phyloP scores from a whole-genome alignment of 92 coral and sea anemone species.

The Phenganax subtilis region DNA sequence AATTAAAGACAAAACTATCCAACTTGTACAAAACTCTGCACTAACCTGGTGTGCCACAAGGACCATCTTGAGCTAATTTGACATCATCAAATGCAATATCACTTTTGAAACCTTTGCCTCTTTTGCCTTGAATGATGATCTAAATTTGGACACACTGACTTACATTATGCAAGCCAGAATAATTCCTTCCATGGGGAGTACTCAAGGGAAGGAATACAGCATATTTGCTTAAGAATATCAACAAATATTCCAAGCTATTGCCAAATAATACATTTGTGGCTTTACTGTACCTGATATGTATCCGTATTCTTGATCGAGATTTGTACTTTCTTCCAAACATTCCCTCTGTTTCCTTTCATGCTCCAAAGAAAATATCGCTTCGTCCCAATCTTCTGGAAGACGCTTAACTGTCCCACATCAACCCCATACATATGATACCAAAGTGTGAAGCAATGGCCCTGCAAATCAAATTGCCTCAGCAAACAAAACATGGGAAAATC shows the following conservation, averaged over 20 bases:
- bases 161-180: not conserved
- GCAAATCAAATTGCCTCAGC: no score
- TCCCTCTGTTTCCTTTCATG: slow-evolving; percentile 63
- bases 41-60: slow-evolving; percentile 74
- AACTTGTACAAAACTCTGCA: not conserved
- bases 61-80: slow-evolving; percentile 50
- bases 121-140: slow-evolving; percentile 74
- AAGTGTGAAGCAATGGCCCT: slow-evolving; percentile 74
- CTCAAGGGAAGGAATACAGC: no score
- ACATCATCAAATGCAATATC: slow-evolving; percentile 88
- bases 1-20: not conserved
- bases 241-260: no score
- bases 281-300: slow-evolving; percentile 54
- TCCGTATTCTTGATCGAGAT: slow-evolving; percentile 50
- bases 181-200: no score
- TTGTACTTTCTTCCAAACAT: slow-evolving; percentile 74
- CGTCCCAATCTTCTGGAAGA: slow-evolving; percentile 43
- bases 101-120: slow-evolving; percentile 62
- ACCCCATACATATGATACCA: slow-evolving; percentile 95
- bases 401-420: slow-evolving; percentile 61
- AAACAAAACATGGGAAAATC: no score
- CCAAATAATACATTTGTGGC: not conserved
- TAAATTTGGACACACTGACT: slow-evolving; percentile 16
- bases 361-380: slow-evolving; percentile 51
- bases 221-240: no score